Conservation (phyloP, 1,140 invertebrate genomes). For the Drosophila nasuta region DNA sequence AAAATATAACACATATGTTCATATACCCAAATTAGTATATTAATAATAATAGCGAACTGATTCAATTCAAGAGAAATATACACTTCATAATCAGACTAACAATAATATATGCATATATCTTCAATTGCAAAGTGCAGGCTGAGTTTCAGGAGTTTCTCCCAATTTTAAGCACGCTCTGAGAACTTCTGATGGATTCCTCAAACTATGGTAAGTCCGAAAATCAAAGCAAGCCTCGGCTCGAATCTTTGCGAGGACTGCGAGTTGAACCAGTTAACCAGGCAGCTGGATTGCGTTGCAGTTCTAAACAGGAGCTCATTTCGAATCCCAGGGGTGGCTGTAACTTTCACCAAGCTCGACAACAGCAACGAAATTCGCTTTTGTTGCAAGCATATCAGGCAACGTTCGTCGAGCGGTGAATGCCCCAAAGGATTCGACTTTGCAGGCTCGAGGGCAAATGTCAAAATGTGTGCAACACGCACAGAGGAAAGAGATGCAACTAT, state of each 20-base stretch:
- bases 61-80: too few relatives aligned
- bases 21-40: too few relatives aligned
- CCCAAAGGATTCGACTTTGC: constrained; percentile 51
- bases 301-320: constrained; percentile 30
- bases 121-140: too few relatives aligned
- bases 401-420: constrained; percentile 66
- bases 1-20: too few relatives aligned
- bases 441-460: constrained; percentile 50
- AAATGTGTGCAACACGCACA: constrained; percentile 33
- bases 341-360: constrained; percentile 38
- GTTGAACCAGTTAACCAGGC: constrained; percentile 29
- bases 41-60: too few relatives aligned
- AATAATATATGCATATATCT: too few relatives aligned
- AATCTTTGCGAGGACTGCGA: neutral
- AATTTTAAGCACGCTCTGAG: too few relatives aligned
- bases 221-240: neutral
- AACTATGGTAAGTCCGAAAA: neutral
- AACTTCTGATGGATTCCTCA: neutral
- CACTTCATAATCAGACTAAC: too few relatives aligned
- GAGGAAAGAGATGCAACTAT: constrained; percentile 17
- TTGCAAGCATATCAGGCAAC: constrained; percentile 70
- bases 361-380: constrained; percentile 33
- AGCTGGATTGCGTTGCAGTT: constrained; percentile 6
- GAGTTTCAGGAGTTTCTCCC: too few relatives aligned
- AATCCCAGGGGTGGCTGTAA: constrained; percentile 29